A percentile compares a stretch with the other conserved stretches of the same genome.
phyloP scores from a whole-genome alignment of 2,797 vertebrate species.

The Leptodactylus fallax region DNA sequence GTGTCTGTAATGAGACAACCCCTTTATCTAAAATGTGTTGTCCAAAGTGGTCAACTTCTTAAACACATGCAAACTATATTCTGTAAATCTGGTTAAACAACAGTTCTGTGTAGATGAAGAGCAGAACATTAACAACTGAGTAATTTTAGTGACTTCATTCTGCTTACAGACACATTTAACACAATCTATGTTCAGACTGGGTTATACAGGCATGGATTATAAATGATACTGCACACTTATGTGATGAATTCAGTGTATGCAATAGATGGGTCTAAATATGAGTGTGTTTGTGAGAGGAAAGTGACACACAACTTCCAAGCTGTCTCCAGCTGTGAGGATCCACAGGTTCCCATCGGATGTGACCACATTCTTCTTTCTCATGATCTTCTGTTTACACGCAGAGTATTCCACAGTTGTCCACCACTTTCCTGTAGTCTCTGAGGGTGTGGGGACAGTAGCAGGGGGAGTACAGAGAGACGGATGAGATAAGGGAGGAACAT shows the following conservation, averaged over 20 bases:
- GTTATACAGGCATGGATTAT: background rate
- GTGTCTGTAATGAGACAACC: background rate
- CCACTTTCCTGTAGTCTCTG: slow-evolving; percentile 28
- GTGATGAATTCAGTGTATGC: slow-evolving; percentile 7
- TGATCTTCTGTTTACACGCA: slow-evolving; percentile 52
- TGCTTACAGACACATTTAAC: background rate
- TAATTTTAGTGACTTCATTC: background rate
- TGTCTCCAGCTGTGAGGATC: slow-evolving; percentile 50
- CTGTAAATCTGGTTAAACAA: background rate
- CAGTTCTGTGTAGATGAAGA: background rate
- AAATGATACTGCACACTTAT: background rate
- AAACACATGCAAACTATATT: background rate
- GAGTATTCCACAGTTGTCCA: background rate
- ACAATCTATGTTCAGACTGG: background rate
- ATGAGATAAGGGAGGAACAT: slow-evolving; percentile 48
- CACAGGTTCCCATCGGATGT: slow-evolving; percentile 56
- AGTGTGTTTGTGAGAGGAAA: background rate
- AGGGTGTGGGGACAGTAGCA: slow-evolving; percentile 21
- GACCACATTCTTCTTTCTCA: slow-evolving; percentile 52
- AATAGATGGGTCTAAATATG: background rate
- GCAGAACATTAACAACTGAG: too few species aligned
- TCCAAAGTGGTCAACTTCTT: too few species aligned
- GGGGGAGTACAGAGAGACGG: slow-evolving; percentile 26
- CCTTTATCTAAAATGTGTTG: too few species aligned
- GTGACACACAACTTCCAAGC: slow-evolving; percentile 1